Evolutionary conservation across 2,888 invertebrate genomes (phyloP).

Genomic region (Acanthococcus lagerstroemiae): DNA sequence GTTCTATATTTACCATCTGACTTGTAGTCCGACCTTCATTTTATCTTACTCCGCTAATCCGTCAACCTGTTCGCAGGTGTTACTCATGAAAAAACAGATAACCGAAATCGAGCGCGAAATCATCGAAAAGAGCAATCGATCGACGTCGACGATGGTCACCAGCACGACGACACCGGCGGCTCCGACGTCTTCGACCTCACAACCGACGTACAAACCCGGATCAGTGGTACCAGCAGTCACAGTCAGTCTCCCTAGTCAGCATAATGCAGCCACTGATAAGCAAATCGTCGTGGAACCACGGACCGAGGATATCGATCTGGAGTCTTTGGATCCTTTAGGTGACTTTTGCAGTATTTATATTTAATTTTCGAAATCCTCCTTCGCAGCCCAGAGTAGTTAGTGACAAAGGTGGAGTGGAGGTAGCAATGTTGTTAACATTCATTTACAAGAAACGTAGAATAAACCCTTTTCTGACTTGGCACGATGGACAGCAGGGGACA

Average conservation of each 20-base stretch:
- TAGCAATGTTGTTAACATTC: too few species aligned
- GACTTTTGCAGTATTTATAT: conserved; percentile 38
- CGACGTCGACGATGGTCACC: not conserved
- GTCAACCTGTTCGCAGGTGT: conserved; percentile 38
- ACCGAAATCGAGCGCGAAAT: conserved; percentile 62
- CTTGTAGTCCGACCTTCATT: too few species aligned
- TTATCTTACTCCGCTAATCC: too few species aligned
- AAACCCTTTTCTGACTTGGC: too few species aligned
- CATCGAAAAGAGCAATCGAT: conserved; percentile 48
- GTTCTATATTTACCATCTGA: too few species aligned
- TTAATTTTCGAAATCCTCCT: too few species aligned
- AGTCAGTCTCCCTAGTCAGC: not conserved
- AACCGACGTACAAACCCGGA: not conserved
- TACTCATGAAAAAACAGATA: conserved; percentile 54
- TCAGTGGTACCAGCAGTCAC: not conserved
- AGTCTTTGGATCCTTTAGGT: conserved; percentile 65
- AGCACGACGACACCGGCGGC: conserved; percentile 4
- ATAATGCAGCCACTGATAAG: not conserved
- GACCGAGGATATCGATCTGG: conserved; percentile 48
- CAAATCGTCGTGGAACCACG: conserved; percentile 3
- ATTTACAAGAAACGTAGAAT: too few species aligned
- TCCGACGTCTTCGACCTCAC: not conserved
- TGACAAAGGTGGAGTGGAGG: too few species aligned
- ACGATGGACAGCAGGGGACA: too few species aligned
- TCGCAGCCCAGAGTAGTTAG: too few species aligned